Conservation (phyloP, 2,113 vertebrate genomes). For the Callorhinus ursinus region DNA sequence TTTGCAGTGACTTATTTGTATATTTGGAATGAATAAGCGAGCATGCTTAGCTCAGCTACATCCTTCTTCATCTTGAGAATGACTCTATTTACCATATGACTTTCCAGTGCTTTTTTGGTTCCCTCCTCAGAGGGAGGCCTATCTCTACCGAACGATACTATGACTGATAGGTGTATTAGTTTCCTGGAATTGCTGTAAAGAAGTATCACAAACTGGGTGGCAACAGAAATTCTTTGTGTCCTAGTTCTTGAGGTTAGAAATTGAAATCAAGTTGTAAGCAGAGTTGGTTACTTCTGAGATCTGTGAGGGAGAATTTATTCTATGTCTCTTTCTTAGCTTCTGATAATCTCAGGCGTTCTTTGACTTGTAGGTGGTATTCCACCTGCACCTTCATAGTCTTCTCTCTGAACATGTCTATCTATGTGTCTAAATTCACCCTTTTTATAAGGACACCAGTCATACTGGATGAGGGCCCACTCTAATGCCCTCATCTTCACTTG, state of each 20-base stretch:
- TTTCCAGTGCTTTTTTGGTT: not conserved
- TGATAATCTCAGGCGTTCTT: not conserved
- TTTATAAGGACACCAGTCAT: not conserved
- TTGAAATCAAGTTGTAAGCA: not conserved
- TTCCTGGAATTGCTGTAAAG: not conserved
- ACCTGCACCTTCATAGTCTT: not conserved
- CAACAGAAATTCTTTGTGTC: not conserved
- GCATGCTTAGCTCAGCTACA: not conserved
- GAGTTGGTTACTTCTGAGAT: not conserved
- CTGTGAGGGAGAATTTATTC: not conserved
- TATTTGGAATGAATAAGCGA: not conserved
- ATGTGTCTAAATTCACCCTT: not conserved
- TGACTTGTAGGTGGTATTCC: not conserved
- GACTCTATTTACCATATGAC: not conserved
- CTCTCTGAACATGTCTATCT: not conserved
- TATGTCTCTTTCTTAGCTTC: not conserved
- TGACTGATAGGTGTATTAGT: not conserved
- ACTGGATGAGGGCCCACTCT: not conserved
- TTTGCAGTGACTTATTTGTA: not conserved
- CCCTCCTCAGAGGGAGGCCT: not conserved
- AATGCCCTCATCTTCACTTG: not conserved
- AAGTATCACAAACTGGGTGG: not conserved
- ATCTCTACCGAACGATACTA: not conserved
- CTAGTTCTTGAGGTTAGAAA: not conserved
- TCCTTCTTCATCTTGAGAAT: not conserved